These are phyloP conservation scores for Orchesellides sinensis DNA, from an alignment of 2,888 invertebrate species.

Conservation along the genomic window DNA sequence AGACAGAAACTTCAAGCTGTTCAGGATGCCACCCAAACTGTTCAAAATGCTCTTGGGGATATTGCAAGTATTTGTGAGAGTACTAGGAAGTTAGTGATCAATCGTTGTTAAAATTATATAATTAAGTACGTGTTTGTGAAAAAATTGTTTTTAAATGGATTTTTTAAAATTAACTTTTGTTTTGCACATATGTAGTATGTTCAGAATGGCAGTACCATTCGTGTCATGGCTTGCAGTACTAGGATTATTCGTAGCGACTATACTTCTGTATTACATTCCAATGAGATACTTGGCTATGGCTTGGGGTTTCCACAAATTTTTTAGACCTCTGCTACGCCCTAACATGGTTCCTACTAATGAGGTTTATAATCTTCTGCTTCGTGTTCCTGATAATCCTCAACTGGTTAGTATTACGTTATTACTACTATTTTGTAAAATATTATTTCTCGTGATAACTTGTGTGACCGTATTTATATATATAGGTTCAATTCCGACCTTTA, in stretches of 20 bases:
- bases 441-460: not conserved
- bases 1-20: conserved; percentile 96
- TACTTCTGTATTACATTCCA: conserved; percentile 73
- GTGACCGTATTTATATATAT: conserved; percentile 2
- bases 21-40: conserved; percentile 97
- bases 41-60: conserved; percentile 96
- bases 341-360: conserved; percentile 72
- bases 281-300: conserved; percentile 74
- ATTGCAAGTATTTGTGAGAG: conserved; percentile 96
- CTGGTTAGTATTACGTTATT: conserved; percentile 63
- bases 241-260: conserved; percentile 70
- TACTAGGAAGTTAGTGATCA: conserved; percentile 89
- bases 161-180: not conserved
- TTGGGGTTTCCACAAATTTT: conserved; percentile 73
- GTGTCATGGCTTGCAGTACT: conserved; percentile 73
- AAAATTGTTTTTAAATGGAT: not conserved
- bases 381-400: conserved; percentile 74
- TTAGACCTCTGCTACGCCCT: conserved; percentile 72
- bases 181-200: conserved; percentile 64
- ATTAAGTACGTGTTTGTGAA: not conserved
- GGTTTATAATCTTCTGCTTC: conserved; percentile 72
- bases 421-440: not conserved
- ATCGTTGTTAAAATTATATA: not conserved
- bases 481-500: conserved; percentile 69
- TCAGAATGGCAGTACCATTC: conserved; percentile 74